Conservation (phyloP, 2,888 invertebrate species). For the Hypercompe scribonia region DNA sequence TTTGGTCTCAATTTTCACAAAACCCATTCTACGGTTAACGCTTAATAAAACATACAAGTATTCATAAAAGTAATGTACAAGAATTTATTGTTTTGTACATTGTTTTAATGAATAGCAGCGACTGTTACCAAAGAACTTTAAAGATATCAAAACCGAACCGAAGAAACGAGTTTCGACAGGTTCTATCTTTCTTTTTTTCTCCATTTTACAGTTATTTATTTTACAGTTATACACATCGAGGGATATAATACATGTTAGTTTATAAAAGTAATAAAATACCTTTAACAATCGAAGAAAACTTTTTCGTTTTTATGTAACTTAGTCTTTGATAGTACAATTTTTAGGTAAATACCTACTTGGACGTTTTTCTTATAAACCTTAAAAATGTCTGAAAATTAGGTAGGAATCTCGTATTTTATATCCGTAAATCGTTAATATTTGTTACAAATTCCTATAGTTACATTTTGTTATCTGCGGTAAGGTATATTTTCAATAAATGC, state of each 20-base stretch:
- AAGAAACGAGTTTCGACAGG: background rate
- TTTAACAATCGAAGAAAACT: too few species aligned
- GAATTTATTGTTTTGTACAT: background rate
- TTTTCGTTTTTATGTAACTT: too few species aligned
- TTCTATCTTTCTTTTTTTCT: background rate
- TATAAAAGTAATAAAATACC: too few species aligned
- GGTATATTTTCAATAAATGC: background rate
- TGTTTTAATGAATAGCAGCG: background rate
- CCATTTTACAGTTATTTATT: background rate
- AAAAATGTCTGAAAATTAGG: too few species aligned
- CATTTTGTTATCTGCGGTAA: background rate
- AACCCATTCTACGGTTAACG: background rate
- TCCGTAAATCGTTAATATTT: background rate
- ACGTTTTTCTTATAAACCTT: too few species aligned
- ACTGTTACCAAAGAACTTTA: background rate
- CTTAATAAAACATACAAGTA: background rate
- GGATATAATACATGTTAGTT: too few species aligned
- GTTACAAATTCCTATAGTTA: background rate
- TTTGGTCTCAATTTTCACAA: background rate
- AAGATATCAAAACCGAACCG: background rate
- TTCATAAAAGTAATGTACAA: background rate
- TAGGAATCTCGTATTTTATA: background rate
- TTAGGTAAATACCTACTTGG: background rate
- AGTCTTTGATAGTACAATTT: background rate
- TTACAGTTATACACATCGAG: too few species aligned